phyloP scores from a whole-genome alignment of 2,797 vertebrate species.

The Sciurus carolinensis region DNA sequence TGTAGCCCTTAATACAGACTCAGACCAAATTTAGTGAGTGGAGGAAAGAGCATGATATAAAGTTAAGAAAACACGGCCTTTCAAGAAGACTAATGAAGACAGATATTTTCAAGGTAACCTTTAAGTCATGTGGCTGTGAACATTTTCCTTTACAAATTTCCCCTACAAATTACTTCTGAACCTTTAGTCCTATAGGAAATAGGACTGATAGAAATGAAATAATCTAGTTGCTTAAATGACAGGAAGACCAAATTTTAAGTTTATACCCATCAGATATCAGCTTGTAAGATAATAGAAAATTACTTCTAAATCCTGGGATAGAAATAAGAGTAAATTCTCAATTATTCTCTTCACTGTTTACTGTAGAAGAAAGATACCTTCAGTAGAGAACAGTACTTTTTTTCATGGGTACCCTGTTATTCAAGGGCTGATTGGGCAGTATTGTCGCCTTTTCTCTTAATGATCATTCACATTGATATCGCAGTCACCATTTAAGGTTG shows the following conservation, averaged over 20 bases:
- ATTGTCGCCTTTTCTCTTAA: background rate
- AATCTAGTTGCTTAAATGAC: slow-evolving; percentile 4
- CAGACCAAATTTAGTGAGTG: slow-evolving; percentile 73
- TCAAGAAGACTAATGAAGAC: slow-evolving; percentile 71
- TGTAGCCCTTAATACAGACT: slow-evolving; percentile 63
- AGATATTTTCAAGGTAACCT: slow-evolving; percentile 75
- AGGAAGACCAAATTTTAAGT: background rate
- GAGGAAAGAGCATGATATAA: slow-evolving; percentile 41
- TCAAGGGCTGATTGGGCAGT: background rate
- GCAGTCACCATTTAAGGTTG: background rate
- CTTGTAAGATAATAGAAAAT: slow-evolving; percentile 9
- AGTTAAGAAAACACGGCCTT: slow-evolving; percentile 72
- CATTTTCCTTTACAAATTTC: slow-evolving; percentile 61
- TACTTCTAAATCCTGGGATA: background rate
- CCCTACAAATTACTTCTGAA: slow-evolving; percentile 58
- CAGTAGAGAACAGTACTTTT: background rate
- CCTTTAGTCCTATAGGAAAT: slow-evolving; percentile 34
- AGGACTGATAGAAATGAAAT: slow-evolving; percentile 1
- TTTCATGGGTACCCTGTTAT: background rate
- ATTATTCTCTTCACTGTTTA: background rate
- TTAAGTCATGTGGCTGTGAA: slow-evolving; percentile 56
- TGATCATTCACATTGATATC: background rate
- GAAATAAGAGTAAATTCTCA: slow-evolving; percentile 54
- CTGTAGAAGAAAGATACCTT: background rate
- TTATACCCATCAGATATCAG: background rate